A percentile compares a stretch with the other conserved stretches of the same genome.
Conservation (phyloP, 2,888 invertebrate species). For the Neoitamus cyanurus region DNA sequence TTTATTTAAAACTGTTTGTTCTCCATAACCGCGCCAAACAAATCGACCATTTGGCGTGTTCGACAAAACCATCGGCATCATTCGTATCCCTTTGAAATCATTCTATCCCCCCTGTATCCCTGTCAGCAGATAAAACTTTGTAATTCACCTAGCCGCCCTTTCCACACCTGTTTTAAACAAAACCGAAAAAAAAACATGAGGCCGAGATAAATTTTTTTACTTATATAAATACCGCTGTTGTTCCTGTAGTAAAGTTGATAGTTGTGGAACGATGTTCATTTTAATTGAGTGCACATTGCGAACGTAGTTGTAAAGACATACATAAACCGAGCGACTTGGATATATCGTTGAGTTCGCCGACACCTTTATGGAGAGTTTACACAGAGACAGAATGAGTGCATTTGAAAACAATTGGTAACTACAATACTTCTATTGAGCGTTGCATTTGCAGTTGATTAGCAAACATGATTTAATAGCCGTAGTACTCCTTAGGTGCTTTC, state of each 20-base stretch:
- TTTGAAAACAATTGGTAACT: constrained; percentile 15
- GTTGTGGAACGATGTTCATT: constrained; percentile 26
- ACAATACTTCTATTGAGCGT: not conserved
- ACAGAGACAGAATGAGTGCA: constrained; percentile 1
- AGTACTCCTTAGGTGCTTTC: not conserved
- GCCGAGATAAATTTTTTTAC: not conserved
- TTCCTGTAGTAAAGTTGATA: constrained; percentile 33
- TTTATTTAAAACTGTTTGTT: not conserved
- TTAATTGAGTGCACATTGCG: constrained; percentile 16
- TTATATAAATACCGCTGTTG: constrained; percentile 20
- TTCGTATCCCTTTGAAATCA: not conserved
- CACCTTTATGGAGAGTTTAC: constrained; percentile 8
- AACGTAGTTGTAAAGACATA: not conserved
- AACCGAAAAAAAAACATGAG: not conserved
- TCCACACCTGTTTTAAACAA: not conserved
- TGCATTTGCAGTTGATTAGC: constrained; percentile 5
- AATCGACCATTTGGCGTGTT: not conserved
- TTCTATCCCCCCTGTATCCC: not conserved
- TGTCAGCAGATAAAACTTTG: not conserved
- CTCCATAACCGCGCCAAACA: not conserved
- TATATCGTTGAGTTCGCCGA: not conserved
- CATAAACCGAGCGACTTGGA: not conserved
- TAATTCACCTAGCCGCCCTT: not conserved
- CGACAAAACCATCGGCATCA: not conserved
- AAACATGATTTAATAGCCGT: not conserved